Base-by-base conservation (phyloP, 2,888 invertebrate species). In the Hydroisotoma schaefferi region DNA sequence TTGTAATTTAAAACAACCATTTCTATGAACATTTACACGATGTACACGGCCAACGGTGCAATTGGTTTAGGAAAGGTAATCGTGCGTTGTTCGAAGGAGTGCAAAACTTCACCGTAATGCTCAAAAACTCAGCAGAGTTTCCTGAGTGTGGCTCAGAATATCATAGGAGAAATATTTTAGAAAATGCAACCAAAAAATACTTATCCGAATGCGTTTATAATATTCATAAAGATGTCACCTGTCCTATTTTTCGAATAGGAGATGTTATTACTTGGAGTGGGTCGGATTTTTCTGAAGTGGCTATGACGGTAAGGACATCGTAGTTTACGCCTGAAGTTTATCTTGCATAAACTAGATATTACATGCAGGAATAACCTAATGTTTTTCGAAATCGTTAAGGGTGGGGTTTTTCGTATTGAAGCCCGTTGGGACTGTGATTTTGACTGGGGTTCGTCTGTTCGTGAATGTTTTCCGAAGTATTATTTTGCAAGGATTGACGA, bases 401-500 rank as follows among this genome's bases (percentile, higher is more conserved):
- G 66, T n/a, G 66, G 58, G 29, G 63, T 66, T 26, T 66, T 66
- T 23, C 52, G 53, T 48, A 58, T 66, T 23, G 59, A 61, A 51
- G 61, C 58, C 10, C 55, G 23, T 23, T 63, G 63, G 66, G 38
- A 56, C 25, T 66, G 66, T 44, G 66, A 66, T 51, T 66, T 66
- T 22, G 63, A 66, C 46, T 66, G 63, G 61, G 52, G 53, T 56
- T 59, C 65, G 55, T 62, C 68, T 27, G 73, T 74, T 15, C 74
- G 76, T 10, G 67, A 77, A 6, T 81, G 81, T 68, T 67, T 76
- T 37, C 81, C 81, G 1, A 72, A 73, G 40, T 81, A 80, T 70
- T 73, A 74, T 2, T 81, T 81, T 69, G 65, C 74, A 18, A 69
- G 80, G 51, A 73, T 80, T 8, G 81, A 81, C 70, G 76, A 77